Evolutionary conservation across 2,888 invertebrate species (phyloP), one percentile per base, ranked within the genome.

Genomic region (Phorcus lineatus): DNA sequence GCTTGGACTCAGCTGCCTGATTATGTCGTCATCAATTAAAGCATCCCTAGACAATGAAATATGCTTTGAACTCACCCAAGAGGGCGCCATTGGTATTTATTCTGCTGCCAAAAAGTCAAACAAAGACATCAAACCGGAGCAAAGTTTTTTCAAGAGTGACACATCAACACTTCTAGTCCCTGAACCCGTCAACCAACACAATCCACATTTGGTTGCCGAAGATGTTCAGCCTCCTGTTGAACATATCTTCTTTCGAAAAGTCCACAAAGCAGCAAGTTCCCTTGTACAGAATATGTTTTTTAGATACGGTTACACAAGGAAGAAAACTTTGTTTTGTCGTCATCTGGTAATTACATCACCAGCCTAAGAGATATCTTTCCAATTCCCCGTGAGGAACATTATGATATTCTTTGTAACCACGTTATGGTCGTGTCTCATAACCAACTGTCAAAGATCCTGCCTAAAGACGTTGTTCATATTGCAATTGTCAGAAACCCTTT

Each of bases 401-500:
- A 83, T 75, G 86, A 88, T 80, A 83, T 90, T 7, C 80, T 90
- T 0, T 80, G 83, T 66, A 86, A 88, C 40, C 90, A 90, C 54
- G 53, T 85, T 55, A 16, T 84, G 9, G 81, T 89, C 9, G 88
- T 85, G 74, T 83, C 88, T 28, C 54, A 78, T 2, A 40, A 66
- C 6, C 40, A 82, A 7, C 74, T 90, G 55, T 31, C 77, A 9
- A 17, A 54, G 4, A 24, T 86, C 1, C 86, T 90, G 88, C 85
- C 86, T 0, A 4, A 17, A 2, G 85, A 87, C 57, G 81, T 86
- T 0, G 74, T 81, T 2, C 88, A 85, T 52, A 81, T 89, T 2
- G 86, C 86, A 0, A 88, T 86, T 57, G 74, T 90, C 11, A 76
- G 90, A 13, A 83, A 89, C 31, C 89, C 90, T 2, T 89, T 84